A percentile compares a stretch with the other conserved stretches of the same genome.
These are phyloP conservation scores for Tiliacea citrago DNA, from an alignment of 2,888 invertebrate species.

Conservation along the genomic window DNA sequence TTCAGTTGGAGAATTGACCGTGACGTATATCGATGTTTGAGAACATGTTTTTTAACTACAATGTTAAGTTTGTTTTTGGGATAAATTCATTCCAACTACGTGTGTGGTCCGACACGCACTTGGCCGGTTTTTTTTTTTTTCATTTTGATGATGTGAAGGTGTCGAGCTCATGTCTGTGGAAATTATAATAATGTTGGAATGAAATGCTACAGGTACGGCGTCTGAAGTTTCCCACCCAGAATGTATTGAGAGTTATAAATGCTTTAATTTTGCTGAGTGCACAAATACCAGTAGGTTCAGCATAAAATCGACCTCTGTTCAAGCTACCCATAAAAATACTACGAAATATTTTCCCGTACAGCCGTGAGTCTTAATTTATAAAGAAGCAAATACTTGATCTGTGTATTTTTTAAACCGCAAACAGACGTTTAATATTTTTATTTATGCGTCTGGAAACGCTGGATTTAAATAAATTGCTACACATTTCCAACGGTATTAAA, in stretches of 20 bases:
- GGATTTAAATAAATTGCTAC: constrained; percentile 50
- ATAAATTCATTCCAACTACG: too few species aligned
- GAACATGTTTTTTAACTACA: too few species aligned
- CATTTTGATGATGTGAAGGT: background rate
- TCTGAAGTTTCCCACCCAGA: background rate
- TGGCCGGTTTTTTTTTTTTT: background rate
- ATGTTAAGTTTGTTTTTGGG: too few species aligned
- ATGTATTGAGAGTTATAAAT: background rate
- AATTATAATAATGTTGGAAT: constrained; percentile 14
- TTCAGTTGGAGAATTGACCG: too few species aligned
- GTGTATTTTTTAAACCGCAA: constrained; percentile 51
- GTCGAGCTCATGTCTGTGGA: background rate
- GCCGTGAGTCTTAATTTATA: constrained; percentile 39
- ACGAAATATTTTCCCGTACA: constrained; percentile 25
- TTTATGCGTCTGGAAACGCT: constrained; percentile 51
- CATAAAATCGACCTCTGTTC: constrained; percentile 7
- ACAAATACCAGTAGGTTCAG: constrained; percentile 8
- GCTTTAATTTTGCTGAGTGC: constrained; percentile 24
- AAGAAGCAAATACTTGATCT: constrained; percentile 48
- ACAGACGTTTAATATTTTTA: constrained; percentile 55
- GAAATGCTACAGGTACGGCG: background rate
- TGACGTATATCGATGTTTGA: too few species aligned
- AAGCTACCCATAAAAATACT: constrained; percentile 19
- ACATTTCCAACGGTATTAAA: constrained; percentile 42
- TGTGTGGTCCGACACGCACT: too few species aligned